These are phyloP conservation scores for Harpalus rufipes DNA, from an alignment of 2,888 invertebrate genomes.

Conservation along the genomic window DNA sequence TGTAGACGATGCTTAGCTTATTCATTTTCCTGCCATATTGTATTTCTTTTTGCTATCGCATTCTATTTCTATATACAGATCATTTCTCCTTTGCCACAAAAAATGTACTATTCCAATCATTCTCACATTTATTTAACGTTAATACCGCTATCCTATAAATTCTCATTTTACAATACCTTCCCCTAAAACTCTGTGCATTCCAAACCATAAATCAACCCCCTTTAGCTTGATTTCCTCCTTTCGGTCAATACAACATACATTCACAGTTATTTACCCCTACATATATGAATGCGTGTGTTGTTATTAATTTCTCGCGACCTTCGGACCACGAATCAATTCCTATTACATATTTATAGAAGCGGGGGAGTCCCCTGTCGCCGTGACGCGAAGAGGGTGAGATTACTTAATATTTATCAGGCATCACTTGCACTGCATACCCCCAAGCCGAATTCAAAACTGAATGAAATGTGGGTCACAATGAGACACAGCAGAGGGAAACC, in stretches of 20 bases:
- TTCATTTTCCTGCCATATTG: too few relatives aligned
- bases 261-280: constrained; percentile 1
- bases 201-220: constrained; percentile 11
- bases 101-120: too few relatives aligned
- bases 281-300: constrained; percentile 45
- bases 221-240: background rate
- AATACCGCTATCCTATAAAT: too few relatives aligned
- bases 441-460: background rate
- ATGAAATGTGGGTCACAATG: constrained; percentile 19
- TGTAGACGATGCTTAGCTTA: too few relatives aligned
- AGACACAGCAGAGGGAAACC: background rate
- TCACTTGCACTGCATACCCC: constrained; percentile 44
- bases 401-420: constrained; percentile 56
- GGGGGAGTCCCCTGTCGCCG: constrained; percentile 7
- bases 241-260: constrained; percentile 23
- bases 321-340: constrained; percentile 51
- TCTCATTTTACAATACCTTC: too few relatives aligned
- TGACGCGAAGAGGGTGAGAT: background rate
- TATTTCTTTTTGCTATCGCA: too few relatives aligned
- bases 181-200: background rate
- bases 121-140: too few relatives aligned
- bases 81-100: too few relatives aligned
- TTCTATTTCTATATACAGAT: too few relatives aligned
- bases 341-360: constrained; percentile 57
- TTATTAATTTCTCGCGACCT: constrained; percentile 55